Base-by-base conservation (phyloP, 2,888 invertebrate genomes). In the Hirtodrosophila confusa region DNA sequence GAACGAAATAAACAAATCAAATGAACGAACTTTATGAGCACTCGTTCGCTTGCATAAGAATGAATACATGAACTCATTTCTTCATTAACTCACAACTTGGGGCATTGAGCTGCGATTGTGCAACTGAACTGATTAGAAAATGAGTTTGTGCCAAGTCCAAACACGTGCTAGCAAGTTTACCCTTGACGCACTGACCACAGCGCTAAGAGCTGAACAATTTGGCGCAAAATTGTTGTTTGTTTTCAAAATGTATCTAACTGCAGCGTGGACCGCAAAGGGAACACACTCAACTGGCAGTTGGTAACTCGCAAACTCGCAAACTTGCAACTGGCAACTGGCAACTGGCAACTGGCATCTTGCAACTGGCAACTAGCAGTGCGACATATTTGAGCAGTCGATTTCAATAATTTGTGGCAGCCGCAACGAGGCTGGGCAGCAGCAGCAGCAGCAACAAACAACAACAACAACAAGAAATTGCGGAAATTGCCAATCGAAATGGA, bases 401-500 rank as follows among this genome's bases (percentile, higher is more conserved):
- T 79, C 69, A 82, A 85, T 86, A 86, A 80, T 78, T 82, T 77
- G 66, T 61, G 54, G 68, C 60, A 45, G 51, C 51, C 36, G 35
- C 61, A 54, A 24, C 64, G 39, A 47, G 65, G 66, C 54, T 53
- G 62, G 49, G 58, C 53, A 45, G 48, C 48, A 47, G 58, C 53
- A 45, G 48, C 48, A 47, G 29, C 55, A 57, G 50, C 54, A 50
- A 17, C 33, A 65, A 66, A 48, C 67, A 67, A 69, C 57, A 57
- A 45, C 48, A 45, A 43, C 63, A 63, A 51, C 71, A 76, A 76
- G 78, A 82, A 89, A 89, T 86, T 88, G 89, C 89, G 87, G 89
- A 87, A 87, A 87, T 89, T 82, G 89, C 78, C 80, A 78, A 87
- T 88, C 80, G 89, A 87, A 87, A 86, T 87, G 84, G 89, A 88